Conservation (phyloP, 2,888 invertebrate species). For the Drosophila neutralis region DNA sequence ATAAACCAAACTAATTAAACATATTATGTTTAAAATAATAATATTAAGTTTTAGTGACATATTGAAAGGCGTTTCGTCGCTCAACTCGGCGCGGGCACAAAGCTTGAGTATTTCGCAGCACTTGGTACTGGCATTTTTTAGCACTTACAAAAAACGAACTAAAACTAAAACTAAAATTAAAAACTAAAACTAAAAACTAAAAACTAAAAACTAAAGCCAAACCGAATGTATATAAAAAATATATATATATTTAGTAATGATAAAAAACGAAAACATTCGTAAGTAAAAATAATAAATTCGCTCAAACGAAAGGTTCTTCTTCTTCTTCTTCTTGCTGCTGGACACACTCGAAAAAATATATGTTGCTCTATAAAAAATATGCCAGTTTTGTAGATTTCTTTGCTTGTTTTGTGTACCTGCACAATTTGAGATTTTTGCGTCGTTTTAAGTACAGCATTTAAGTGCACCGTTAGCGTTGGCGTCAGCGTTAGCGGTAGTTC, state of each 20-base stretch:
- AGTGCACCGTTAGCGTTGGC: constrained; percentile 67
- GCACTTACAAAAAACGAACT: constrained; percentile 31
- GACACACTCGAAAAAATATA: constrained; percentile 33
- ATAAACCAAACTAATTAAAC: constrained; percentile 21
- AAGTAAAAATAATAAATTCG: constrained; percentile 72
- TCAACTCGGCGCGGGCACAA: constrained; percentile 24
- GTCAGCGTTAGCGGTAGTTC: constrained; percentile 24
- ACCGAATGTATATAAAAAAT: constrained; percentile 30
- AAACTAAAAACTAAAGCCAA: not conserved
- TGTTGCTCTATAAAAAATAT: constrained; percentile 69
- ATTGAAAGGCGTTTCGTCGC: constrained; percentile 18
- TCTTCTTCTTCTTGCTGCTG: not conserved
- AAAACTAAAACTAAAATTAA: not conserved
- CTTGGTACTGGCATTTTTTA: constrained; percentile 66
- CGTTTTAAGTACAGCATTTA: constrained; percentile 79
- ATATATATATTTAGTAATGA: constrained; percentile 12
- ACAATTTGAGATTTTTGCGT: constrained; percentile 68
- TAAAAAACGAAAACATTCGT: constrained; percentile 37
- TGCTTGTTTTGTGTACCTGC: constrained; percentile 60
- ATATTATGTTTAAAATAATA: not conserved
- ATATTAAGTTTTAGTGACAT: constrained; percentile 15
- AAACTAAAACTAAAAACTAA: not conserved
- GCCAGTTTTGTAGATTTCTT: constrained; percentile 13
- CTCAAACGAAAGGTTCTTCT: constrained; percentile 71
- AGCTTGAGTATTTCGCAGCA: constrained; percentile 71